Conservation (phyloP, 2,113 vertebrate genomes). For the Caranx ignobilis region DNA sequence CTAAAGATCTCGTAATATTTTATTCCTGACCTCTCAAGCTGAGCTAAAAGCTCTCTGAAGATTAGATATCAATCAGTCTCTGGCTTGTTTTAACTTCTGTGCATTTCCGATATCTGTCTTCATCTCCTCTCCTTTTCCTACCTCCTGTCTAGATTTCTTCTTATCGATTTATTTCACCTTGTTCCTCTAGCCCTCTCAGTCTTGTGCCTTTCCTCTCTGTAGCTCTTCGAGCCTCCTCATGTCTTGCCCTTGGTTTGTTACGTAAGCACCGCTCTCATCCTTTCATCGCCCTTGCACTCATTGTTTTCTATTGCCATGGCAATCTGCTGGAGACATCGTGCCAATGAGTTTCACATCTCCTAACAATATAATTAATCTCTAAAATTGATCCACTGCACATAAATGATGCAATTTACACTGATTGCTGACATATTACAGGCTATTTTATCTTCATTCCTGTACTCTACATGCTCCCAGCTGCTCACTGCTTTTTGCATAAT, state of each 20-base stretch:
- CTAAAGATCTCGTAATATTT: conserved; percentile 50
- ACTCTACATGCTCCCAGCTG: conserved; percentile 23
- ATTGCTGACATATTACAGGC: conserved; percentile 37
- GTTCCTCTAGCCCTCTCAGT: conserved; percentile 44
- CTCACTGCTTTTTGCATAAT: conserved; percentile 49
- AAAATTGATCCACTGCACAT: conserved; percentile 46
- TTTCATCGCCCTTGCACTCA: conserved; percentile 46
- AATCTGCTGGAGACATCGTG: conserved; percentile 55
- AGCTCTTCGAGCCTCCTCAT: conserved; percentile 36
- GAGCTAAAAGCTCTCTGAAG: conserved; percentile 62
- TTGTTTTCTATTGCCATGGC: conserved; percentile 70
- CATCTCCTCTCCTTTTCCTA: conserved; percentile 42
- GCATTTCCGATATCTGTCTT: conserved; percentile 63
- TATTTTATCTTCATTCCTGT: conserved; percentile 57
- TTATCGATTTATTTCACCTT: conserved; percentile 63
- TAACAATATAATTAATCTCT: conserved; percentile 55
- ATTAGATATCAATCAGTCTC: conserved; percentile 47
- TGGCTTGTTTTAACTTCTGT: conserved; percentile 55
- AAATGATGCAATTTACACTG: conserved; percentile 50
- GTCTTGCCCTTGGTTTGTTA: conserved; percentile 67
- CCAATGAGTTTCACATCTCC: conserved; percentile 56
- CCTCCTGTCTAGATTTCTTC: conserved; percentile 56
- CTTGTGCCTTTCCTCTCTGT: conserved; percentile 40
- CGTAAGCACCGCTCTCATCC: conserved; percentile 61
- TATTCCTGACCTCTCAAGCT: conserved; percentile 49